Conservation (phyloP, 1,140 invertebrate species). For the Dreissena polymorpha region DNA sequence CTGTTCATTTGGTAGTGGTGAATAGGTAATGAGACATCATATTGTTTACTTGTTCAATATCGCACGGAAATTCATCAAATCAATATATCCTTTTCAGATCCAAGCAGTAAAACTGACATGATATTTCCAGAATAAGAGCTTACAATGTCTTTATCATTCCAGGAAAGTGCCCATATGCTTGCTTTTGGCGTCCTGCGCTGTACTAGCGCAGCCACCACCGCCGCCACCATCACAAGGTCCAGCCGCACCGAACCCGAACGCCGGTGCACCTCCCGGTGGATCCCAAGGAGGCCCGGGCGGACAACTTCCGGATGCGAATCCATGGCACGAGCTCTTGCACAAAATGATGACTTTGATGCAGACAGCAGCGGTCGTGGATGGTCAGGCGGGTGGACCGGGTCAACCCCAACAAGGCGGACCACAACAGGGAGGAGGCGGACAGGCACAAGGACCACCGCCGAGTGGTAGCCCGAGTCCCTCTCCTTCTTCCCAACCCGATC, state of each 20-base stretch:
- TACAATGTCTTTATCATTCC: not conserved
- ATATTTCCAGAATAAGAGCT: too few relatives aligned
- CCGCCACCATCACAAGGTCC: constrained; percentile 11
- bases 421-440: not conserved
- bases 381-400: not conserved
- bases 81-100: too few relatives aligned
- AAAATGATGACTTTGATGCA: constrained; percentile 50
- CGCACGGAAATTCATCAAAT: too few relatives aligned
- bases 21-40: too few relatives aligned
- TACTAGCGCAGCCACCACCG: constrained; percentile 25
- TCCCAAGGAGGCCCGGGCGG: not conserved
- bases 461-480: too few relatives aligned
- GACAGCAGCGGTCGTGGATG: constrained; percentile 10
- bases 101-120: too few relatives aligned
- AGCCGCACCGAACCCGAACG: not conserved
- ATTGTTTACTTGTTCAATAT: too few relatives aligned
- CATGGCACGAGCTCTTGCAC: constrained; percentile 22
- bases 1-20: too few relatives aligned
- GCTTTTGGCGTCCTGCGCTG: constrained; percentile 4
- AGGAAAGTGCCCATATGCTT: constrained; percentile 32
- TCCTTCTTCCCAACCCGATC: too few relatives aligned
- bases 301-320: not conserved
- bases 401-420: too few relatives aligned
- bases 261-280: not conserved
- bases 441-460: not conserved